These are phyloP conservation scores for Neodiprion virginianus DNA, from an alignment of 1,140 invertebrate species.

Conservation along the genomic window DNA sequence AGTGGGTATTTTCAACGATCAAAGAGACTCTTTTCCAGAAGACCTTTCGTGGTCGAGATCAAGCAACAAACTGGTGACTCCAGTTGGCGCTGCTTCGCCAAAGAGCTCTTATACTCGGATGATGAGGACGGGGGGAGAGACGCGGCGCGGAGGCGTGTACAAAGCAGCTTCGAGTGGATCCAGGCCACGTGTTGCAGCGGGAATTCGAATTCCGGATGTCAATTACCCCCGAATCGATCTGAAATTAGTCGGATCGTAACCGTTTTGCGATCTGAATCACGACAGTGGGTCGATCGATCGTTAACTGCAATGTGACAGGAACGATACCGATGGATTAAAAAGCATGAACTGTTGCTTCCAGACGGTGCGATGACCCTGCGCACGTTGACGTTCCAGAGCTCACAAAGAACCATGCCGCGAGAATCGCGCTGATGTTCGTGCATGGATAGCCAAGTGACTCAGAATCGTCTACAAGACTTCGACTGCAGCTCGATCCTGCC, in stretches of 20 bases:
- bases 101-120: not conserved
- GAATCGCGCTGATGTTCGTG: not conserved
- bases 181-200: too few relatives aligned
- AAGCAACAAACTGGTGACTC: not conserved
- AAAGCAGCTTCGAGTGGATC: too few relatives aligned
- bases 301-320: not conserved
- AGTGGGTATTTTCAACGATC: too few relatives aligned
- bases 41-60: slow-evolving; percentile 1
- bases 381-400: slow-evolving; percentile 16
- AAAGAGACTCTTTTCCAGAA: not conserved
- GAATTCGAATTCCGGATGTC: too few relatives aligned
- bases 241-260: too few relatives aligned
- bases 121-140: not conserved
- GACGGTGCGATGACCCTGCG: slow-evolving; percentile 23
- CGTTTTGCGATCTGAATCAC: not conserved
- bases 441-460: not conserved
- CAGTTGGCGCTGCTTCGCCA: not conserved
- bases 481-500: too few relatives aligned
- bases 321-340: slow-evolving; percentile 28
- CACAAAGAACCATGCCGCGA: not conserved
- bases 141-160: not conserved
- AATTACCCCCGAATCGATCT: too few relatives aligned
- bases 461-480: not conserved
- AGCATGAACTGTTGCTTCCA: slow-evolving; percentile 29
- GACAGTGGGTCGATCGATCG: not conserved